A percentile compares a stretch with the other conserved stretches of the same genome.
phyloP scores from a whole-genome alignment of 2,888 invertebrate species.

The Rotaria sp. region DNA sequence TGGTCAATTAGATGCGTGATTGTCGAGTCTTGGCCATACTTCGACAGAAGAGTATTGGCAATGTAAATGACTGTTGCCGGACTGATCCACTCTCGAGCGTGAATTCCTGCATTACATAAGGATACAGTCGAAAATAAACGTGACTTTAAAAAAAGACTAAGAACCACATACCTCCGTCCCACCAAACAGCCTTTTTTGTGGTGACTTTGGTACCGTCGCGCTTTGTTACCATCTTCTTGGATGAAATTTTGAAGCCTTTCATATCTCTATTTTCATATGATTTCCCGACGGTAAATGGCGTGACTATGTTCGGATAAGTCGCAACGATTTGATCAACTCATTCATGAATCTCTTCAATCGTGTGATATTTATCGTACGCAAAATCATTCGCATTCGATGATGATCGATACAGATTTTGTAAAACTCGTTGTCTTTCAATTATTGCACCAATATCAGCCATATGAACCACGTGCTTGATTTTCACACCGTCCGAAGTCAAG shows the following conservation, averaged over 20 bases:
- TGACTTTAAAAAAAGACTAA: no score
- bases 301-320: slow-evolving; percentile 13
- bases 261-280: slow-evolving; percentile 33
- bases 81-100: slow-evolving; percentile 39
- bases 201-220: background rate
- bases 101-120: background rate
- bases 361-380: slow-evolving; percentile 36
- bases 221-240: background rate
- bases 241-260: slow-evolving; percentile 34
- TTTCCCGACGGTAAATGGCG: slow-evolving; percentile 29
- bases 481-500: background rate
- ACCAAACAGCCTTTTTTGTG: slow-evolving; percentile 23
- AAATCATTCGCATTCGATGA: background rate
- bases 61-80: slow-evolving; percentile 34
- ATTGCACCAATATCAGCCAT: slow-evolving; percentile 28
- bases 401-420: background rate
- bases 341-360: slow-evolving; percentile 29
- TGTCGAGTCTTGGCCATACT: background rate
- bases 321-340: slow-evolving; percentile 32
- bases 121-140: background rate
- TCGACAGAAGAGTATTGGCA: slow-evolving; percentile 28
- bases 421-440: slow-evolving; percentile 10
- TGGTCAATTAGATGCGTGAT: background rate
- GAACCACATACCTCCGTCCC: slow-evolving; percentile 30
- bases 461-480: background rate